Evolutionary conservation across 2,888 invertebrate genomes (phyloP), one percentile per base, ranked within the genome.

Genomic region (Cetonia aurata): DNA sequence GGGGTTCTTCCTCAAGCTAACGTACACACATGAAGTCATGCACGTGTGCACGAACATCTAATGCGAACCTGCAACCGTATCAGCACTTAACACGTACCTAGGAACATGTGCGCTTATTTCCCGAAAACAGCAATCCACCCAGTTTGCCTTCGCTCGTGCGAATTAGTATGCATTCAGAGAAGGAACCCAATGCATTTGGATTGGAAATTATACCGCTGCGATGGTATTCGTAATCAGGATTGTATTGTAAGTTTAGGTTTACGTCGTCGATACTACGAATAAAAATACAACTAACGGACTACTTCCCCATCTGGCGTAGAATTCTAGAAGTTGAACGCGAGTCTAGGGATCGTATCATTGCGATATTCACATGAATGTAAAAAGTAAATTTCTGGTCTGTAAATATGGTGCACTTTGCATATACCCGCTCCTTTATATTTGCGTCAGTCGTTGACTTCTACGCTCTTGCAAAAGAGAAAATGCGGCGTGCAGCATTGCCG

Each of bases 1-100:
- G 9, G 9, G 50, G n/a, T 9, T n/a, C 9, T 50, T 50, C 50
- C 13, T 9, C 50, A 15, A 50, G 15, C 19, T 8, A 9, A 10
- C 8, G 17, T 48, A 10, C 13, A 50, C 50, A 42, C 19, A 19
- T 41, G 3, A 42, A 59, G 59, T 17, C 4, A 4, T 25, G 19
- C 59, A 44, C 25, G 42, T 59, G 25, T 44, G 25, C 44, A 41
- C n/a, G 59, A 59, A 17, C n/a, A 44, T 44, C 44, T 31, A 44
- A 59, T 37, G 25, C 25, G 37, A 44, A 44, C 12, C 42, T 41
- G 12, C 46, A 31, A 10, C 25, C 6, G n/a, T n/a, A 44, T 46
- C 25, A 2, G 50, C 15, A 50, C 46, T 59, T 59, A 59, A 19
- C 59, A 25, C 42, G 44, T 44, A 59, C 59, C 44, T 44, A 44